These are phyloP conservation scores for Pogonocherus hispidulus DNA, from an alignment of 2,888 invertebrate genomes.

Conservation along the genomic window DNA sequence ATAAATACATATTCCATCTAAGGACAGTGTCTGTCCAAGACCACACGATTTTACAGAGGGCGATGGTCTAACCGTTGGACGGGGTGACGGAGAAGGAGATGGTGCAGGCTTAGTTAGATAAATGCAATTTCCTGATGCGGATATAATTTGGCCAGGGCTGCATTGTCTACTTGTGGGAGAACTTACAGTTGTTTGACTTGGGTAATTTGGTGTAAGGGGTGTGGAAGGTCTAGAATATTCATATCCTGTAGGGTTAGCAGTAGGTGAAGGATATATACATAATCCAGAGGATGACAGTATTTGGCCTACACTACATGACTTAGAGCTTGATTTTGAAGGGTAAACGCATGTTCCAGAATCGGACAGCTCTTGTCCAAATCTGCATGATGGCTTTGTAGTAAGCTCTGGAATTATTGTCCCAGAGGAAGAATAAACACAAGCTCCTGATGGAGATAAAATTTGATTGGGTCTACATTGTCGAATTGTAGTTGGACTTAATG, in stretches of 20 bases:
- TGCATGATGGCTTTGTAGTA: conserved; percentile 28
- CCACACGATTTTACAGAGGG: conserved; percentile 12
- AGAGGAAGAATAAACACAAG: conserved; percentile 23
- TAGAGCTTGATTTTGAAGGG: not conserved
- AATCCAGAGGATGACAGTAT: conserved; percentile 36
- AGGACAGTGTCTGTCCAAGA: conserved; percentile 29
- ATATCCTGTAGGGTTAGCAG: no score
- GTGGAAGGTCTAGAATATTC: not conserved
- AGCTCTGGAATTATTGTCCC: not conserved
- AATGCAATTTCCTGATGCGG: conserved; percentile 27
- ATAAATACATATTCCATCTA: conserved; percentile 45
- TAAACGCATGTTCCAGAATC: conserved; percentile 29
- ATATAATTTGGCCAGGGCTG: conserved; percentile 19
- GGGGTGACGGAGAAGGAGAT: conserved; percentile 4
- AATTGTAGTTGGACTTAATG: conserved; percentile 15
- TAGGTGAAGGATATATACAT: conserved; percentile 33
- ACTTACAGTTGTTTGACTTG: not conserved
- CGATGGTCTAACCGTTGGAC: not conserved
- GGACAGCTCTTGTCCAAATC: conserved; percentile 27
- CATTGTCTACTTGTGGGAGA: conserved; percentile 27
- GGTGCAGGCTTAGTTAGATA: conserved; percentile 13
- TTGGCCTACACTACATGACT: conserved; percentile 41
- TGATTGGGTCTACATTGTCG: conserved; percentile 29
- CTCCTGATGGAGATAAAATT: conserved; percentile 30
- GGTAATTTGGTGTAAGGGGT: not conserved